These are phyloP conservation scores for Ramphastos sulfuratus DNA, from an alignment of 2,113 vertebrate genomes.

Conservation along the genomic window DNA sequence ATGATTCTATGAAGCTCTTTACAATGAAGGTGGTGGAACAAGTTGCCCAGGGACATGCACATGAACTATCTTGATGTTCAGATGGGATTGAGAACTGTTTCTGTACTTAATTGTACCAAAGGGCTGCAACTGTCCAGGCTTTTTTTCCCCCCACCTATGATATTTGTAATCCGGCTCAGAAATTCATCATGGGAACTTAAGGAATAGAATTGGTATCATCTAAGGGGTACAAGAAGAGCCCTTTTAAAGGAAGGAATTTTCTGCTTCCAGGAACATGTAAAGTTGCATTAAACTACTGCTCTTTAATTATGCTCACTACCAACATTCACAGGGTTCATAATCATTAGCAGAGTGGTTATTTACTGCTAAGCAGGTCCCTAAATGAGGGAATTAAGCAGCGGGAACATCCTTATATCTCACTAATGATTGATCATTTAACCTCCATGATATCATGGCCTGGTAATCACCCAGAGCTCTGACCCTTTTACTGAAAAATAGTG, in stretches of 20 bases:
- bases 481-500: neutral
- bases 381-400: conserved; percentile 19
- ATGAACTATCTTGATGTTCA: neutral
- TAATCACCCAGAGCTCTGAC: neutral
- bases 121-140: neutral
- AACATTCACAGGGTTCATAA: neutral
- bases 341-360: neutral
- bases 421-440: neutral
- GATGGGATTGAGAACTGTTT: neutral
- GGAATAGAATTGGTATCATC: neutral
- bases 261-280: neutral
- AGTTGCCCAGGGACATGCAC: no score
- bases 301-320: neutral
- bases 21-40: no score
- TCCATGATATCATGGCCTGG: neutral
- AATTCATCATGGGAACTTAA: neutral
- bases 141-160: neutral
- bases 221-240: neutral
- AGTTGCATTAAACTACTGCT: neutral
- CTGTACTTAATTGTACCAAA: neutral
- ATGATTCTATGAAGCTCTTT: no score
- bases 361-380: neutral
- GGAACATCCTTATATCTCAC: neutral
- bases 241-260: neutral
- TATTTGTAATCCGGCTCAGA: neutral